phyloP scores from a whole-genome alignment of 2,888 invertebrate species.

The Sepiola atlantica region DNA sequence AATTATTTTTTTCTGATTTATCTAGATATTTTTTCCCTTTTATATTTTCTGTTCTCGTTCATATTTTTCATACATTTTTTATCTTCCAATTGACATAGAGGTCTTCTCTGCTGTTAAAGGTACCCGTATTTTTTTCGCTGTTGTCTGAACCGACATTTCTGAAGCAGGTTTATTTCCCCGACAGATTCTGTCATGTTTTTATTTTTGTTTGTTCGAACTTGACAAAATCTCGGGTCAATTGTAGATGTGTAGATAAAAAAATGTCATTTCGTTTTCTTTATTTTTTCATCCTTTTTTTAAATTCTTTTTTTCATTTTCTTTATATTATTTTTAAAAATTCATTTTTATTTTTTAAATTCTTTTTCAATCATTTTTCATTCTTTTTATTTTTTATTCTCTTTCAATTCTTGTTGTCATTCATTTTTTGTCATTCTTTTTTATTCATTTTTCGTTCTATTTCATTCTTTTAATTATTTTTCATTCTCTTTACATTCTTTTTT shows the following conservation, averaged over 20 bases:
- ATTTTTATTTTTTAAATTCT: background rate
- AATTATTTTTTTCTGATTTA: background rate
- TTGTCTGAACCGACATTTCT: background rate
- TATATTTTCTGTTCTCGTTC: background rate
- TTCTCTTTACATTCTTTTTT: no score
- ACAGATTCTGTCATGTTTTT: no score
- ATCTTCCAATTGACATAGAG: background rate
- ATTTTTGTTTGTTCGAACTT: background rate
- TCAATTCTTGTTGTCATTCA: no score
- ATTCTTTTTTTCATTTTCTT: background rate
- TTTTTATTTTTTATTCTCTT: no score
- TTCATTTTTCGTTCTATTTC: no score
- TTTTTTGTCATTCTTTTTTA: no score
- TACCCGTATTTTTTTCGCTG: background rate
- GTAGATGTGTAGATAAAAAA: no score
- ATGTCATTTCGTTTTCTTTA: background rate
- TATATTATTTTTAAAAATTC: background rate
- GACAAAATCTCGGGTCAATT: background rate
- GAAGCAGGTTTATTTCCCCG: background rate
- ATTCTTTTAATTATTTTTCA: no score
- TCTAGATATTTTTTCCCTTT: no score
- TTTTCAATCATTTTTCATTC: no score
- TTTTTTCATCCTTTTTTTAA: background rate
- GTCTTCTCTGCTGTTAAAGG: background rate
- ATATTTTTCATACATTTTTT: background rate